Conservation (phyloP, 2,797 vertebrate genomes). For the Acanthopagrus latus region DNA sequence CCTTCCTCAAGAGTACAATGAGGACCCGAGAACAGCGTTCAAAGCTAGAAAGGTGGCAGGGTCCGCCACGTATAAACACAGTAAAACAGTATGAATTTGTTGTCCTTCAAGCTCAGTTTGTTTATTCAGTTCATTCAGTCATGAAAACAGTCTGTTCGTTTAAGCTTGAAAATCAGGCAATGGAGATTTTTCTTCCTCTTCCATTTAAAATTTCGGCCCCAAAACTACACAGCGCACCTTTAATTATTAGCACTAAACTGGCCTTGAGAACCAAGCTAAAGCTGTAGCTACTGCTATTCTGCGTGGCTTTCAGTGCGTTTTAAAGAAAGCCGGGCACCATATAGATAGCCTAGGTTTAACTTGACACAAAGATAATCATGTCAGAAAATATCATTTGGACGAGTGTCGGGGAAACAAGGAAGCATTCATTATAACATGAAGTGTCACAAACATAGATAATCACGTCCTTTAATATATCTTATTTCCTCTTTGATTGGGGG, state of each 20-base stretch:
- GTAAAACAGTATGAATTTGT: no score
- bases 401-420: slow-evolving; percentile 38
- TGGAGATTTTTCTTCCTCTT: no score
- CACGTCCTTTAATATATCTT: background rate
- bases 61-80: no score
- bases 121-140: no score
- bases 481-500: background rate
- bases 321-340: slow-evolving; percentile 9
- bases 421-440: slow-evolving; percentile 40
- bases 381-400: slow-evolving; percentile 8
- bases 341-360: background rate
- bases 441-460: slow-evolving; percentile 1
- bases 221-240: no score
- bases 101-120: no score
- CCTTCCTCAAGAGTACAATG: no score
- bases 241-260: slow-evolving; percentile 23
- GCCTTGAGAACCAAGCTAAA: slow-evolving; percentile 31
- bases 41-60: no score
- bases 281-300: background rate
- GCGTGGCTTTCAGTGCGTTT: slow-evolving; percentile 8
- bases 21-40: no score
- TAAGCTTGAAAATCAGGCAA: no score
- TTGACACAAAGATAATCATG: background rate
- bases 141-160: no score
- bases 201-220: no score